Evolutionary conservation across 2,797 vertebrate genomes (phyloP).

Genomic region (Pelobates cultripes): DNA sequence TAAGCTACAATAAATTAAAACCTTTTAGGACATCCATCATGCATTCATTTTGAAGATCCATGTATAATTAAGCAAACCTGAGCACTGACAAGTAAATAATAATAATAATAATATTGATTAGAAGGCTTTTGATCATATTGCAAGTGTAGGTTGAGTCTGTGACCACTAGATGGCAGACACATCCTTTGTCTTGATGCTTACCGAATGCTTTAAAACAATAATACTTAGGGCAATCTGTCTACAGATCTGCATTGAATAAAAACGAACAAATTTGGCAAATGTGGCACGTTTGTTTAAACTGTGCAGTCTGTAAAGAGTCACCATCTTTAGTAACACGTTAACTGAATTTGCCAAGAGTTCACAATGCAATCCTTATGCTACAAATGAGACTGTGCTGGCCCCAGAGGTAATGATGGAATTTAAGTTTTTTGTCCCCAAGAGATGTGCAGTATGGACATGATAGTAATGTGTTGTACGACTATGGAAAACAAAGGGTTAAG

Average conservation of each 20-base stretch:
- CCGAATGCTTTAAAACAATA: not conserved
- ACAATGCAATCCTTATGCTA: not conserved
- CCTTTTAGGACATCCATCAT: slow-evolving; percentile 54
- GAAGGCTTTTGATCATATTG: slow-evolving; percentile 36
- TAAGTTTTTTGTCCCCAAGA: no score
- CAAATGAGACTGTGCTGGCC: not conserved
- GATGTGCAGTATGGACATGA: no score
- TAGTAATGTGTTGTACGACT: no score
- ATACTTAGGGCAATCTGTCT: slow-evolving; percentile 7
- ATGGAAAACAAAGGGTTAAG: no score
- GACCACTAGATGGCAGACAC: slow-evolving; percentile 73
- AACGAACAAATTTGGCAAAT: slow-evolving; percentile 2
- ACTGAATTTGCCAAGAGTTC: not conserved
- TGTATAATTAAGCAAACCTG: slow-evolving; percentile 50
- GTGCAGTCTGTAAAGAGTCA: slow-evolving; percentile 25
- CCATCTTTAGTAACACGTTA: not conserved
- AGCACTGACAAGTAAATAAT: slow-evolving; percentile 50
- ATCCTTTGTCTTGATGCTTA: slow-evolving; percentile 50
- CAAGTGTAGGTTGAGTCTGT: not conserved
- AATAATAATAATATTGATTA: slow-evolving; percentile 54
- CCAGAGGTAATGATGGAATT: not conserved
- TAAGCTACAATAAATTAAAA: slow-evolving; percentile 49
- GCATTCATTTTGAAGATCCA: slow-evolving; percentile 51
- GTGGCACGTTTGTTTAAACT: slow-evolving; percentile 26
- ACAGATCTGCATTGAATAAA: not conserved